Percentiles rank a stretch among this genome's conserved stretches.
phyloP scores from a whole-genome alignment of 35 echinoderm and acorn worm species.

The Amphiura filiformis region DNA sequence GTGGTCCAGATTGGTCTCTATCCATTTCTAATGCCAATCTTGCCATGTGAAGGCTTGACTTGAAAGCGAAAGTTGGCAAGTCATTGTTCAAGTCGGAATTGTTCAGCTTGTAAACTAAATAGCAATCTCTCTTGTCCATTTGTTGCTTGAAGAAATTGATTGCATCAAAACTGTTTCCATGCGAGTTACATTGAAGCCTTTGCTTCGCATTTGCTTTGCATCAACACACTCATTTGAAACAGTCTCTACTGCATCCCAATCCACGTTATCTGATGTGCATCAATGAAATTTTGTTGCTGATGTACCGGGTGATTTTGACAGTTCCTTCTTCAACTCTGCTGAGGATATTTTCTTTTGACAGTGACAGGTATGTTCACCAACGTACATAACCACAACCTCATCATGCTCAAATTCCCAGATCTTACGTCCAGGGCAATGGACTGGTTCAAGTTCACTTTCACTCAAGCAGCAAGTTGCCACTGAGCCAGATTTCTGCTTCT shows the following conservation, averaged over 20 bases:
- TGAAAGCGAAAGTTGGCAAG: not conserved
- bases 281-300: not conserved
- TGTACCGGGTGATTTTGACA: not conserved
- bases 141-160: not conserved
- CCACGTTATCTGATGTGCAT: not conserved
- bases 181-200: not conserved
- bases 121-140: not conserved
- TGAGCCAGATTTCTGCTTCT: not conserved
- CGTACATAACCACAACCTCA: not conserved
- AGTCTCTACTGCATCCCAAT: not conserved
- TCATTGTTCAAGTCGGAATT: slow-evolving; percentile 7
- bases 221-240: not conserved
- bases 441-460: not conserved
- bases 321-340: not conserved
- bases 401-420: not conserved
- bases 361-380: not conserved
- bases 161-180: not conserved
- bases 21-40: not conserved
- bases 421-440: not conserved
- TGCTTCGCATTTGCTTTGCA: not conserved
- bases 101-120: not conserved
- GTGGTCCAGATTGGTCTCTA: not conserved
- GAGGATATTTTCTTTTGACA: not conserved
- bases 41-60: not conserved
- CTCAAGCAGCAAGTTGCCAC: not conserved